Conservation (phyloP, 2,113 vertebrate species). For the Stictonetta naevosa region DNA sequence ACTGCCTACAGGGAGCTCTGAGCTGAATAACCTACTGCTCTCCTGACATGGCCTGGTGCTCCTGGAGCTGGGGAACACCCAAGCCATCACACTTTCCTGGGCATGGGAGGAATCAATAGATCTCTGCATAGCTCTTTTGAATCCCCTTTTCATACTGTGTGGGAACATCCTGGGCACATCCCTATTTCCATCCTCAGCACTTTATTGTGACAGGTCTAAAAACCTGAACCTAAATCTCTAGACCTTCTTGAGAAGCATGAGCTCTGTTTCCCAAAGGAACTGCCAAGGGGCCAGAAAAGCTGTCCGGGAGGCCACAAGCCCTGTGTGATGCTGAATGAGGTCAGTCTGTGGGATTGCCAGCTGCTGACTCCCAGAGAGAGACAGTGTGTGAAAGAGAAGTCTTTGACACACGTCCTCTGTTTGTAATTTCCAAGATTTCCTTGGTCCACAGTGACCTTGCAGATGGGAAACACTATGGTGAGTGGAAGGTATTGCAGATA, state of each 20-base stretch:
- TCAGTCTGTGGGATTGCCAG: not conserved
- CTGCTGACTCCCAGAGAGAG: not conserved
- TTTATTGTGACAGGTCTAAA: not conserved
- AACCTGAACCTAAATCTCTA: not conserved
- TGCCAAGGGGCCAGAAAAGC: not conserved
- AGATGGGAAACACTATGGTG: not conserved
- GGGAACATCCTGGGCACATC: not conserved
- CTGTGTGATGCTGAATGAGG: not conserved
- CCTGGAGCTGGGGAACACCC: not conserved
- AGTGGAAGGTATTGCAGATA: not conserved
- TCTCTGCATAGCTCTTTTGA: not conserved
- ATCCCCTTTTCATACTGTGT: not conserved
- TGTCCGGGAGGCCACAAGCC: not conserved
- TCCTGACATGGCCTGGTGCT: not conserved
- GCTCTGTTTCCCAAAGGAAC: not conserved
- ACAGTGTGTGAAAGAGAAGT: fast-evolving
- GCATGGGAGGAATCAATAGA: not conserved
- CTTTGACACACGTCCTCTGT: not conserved
- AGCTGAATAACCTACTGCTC: not conserved
- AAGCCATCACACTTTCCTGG: not conserved
- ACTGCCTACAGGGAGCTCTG: not conserved
- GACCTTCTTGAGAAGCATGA: not conserved
- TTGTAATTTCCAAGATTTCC: not conserved
- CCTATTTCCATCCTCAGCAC: not conserved
- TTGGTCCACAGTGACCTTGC: not conserved